These are phyloP conservation scores for Timema cristinae DNA, from an alignment of 2,888 invertebrate genomes.

Conservation along the genomic window DNA sequence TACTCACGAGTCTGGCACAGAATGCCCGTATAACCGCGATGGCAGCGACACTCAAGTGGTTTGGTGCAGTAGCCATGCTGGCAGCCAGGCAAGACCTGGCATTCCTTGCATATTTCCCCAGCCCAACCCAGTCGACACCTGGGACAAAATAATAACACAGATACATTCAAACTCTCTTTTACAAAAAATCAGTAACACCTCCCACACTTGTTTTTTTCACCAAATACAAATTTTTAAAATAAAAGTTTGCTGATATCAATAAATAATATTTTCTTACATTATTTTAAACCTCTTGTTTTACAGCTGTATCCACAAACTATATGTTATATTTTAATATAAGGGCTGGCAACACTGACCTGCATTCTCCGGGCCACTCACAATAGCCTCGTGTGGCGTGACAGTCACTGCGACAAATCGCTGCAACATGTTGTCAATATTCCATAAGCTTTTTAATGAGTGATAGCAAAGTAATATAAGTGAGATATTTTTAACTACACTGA, in stretches of 20 bases:
- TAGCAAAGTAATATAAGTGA: no score
- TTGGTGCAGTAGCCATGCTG: constrained; percentile 85
- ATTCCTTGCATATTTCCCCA: constrained; percentile 79
- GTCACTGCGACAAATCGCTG: constrained; percentile 80
- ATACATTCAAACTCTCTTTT: no score
- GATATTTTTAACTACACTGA: no score
- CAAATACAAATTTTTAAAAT: not conserved
- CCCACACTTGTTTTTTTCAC: not conserved
- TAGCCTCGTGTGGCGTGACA: constrained; percentile 82
- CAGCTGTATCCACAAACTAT: no score
- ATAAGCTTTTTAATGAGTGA: no score
- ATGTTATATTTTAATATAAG: no score
- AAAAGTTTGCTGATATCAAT: not conserved
- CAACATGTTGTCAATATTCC: constrained; percentile 33
- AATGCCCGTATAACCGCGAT: constrained; percentile 86
- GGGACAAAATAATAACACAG: not conserved
- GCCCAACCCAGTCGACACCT: constrained; percentile 89
- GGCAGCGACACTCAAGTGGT: constrained; percentile 86
- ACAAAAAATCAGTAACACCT: not conserved
- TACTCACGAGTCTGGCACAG: constrained; percentile 81
- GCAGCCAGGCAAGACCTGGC: constrained; percentile 86
- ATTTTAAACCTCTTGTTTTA: not conserved
- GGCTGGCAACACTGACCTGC: constrained; percentile 48
- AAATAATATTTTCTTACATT: not conserved
- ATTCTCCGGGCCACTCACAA: constrained; percentile 82